Evolutionary conservation across 2,113 vertebrate genomes (phyloP).

Genomic region (Toxotes chatareus): DNA sequence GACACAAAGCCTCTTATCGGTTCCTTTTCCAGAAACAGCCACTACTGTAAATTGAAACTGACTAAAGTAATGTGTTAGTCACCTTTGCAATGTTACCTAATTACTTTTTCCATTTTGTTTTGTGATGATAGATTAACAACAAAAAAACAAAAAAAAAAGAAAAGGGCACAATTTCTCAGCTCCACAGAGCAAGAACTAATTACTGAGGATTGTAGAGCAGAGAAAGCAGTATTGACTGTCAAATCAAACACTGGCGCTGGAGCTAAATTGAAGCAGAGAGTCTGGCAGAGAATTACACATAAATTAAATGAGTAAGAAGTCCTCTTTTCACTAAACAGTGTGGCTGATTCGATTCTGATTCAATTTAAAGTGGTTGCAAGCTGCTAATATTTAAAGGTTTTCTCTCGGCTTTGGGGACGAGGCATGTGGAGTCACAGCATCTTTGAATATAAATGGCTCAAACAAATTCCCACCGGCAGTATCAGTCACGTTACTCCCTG

Average conservation of each 20-base stretch:
- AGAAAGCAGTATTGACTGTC: constrained; percentile 36
- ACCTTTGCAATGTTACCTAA: neutral
- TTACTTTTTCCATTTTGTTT: neutral
- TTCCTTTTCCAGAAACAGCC: neutral
- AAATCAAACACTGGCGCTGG: constrained; percentile 24
- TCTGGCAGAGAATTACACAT: constrained; percentile 14
- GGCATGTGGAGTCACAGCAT: neutral
- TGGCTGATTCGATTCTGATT: constrained; percentile 23
- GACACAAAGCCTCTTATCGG: neutral
- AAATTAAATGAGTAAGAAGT: constrained; percentile 26
- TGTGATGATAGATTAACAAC: constrained; percentile 6
- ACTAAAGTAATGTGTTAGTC: neutral
- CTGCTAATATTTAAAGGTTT: constrained; percentile 22
- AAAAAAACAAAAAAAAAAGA: neutral
- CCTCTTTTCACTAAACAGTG: constrained; percentile 22
- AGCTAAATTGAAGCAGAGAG: constrained; percentile 22
- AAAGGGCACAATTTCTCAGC: neutral
- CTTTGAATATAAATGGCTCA: constrained; percentile 16
- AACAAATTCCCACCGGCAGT: neutral
- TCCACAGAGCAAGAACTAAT: constrained; percentile 17
- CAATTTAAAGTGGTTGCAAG: constrained; percentile 24
- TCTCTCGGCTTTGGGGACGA: constrained; percentile 8
- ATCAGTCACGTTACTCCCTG: neutral
- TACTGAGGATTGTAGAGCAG: constrained; percentile 35
- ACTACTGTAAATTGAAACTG: neutral